Evolutionary conservation across 1,140 invertebrate genomes (phyloP).

Genomic region (Neodiprion fabricii): DNA sequence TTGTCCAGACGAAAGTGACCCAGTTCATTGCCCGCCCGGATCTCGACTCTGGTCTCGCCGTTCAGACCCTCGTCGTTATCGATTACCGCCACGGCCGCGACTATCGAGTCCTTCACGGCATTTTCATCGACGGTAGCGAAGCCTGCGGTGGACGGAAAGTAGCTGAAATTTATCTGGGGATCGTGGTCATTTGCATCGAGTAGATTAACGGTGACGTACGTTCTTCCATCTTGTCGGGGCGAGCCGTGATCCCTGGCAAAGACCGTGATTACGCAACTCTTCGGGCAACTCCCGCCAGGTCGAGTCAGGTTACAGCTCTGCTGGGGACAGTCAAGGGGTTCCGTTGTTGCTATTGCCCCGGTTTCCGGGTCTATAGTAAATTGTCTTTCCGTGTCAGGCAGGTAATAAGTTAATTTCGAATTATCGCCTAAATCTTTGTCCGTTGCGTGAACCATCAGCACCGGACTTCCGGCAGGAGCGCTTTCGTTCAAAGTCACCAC

Average conservation of each 20-base stretch:
- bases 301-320: constrained; percentile 65
- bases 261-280: constrained; percentile 93
- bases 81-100: constrained; percentile 91
- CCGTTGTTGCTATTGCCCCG: constrained; percentile 82
- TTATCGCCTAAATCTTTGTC: constrained; percentile 93
- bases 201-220: constrained; percentile 93
- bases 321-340: constrained; percentile 80
- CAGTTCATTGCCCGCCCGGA: constrained; percentile 88
- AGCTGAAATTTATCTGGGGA: constrained; percentile 89
- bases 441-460: constrained; percentile 88
- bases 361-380: constrained; percentile 90
- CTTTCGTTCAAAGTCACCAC: constrained; percentile 91
- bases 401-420: constrained; percentile 88
- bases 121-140: constrained; percentile 95
- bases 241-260: constrained; percentile 92
- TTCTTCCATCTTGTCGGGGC: constrained; percentile 87
- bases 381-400: constrained; percentile 83
- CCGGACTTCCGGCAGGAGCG: constrained; percentile 82
- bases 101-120: constrained; percentile 85
- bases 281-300: constrained; percentile 72
- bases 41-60: constrained; percentile 84
- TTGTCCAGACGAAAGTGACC: constrained; percentile 88
- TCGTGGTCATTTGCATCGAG: constrained; percentile 95
- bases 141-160: constrained; percentile 81
- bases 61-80: constrained; percentile 92